Evolutionary conservation across 2,888 invertebrate genomes (phyloP).

Genomic region (Lathronympha strigana): DNA sequence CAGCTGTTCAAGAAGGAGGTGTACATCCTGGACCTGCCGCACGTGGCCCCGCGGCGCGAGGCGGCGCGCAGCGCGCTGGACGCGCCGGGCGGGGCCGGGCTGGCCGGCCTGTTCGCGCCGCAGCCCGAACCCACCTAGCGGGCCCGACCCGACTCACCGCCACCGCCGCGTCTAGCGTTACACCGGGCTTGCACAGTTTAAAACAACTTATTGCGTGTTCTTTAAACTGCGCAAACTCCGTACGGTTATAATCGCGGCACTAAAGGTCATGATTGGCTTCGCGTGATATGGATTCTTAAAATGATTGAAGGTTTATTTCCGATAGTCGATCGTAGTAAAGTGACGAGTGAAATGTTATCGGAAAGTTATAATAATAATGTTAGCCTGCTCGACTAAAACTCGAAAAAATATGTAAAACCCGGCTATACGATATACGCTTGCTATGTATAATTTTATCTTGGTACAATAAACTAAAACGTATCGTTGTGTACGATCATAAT

Average conservation of each 20-base stretch:
- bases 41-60: conserved; percentile 79
- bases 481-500: too few relatives aligned
- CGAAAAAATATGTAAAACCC: too few relatives aligned
- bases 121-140: conserved; percentile 65
- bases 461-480: too few relatives aligned
- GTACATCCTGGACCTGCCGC: conserved; percentile 93
- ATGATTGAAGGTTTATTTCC: neutral
- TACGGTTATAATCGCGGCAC: too few relatives aligned
- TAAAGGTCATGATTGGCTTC: too few relatives aligned
- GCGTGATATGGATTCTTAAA: neutral
- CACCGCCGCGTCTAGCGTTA: too few relatives aligned
- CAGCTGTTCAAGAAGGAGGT: conserved; percentile 95
- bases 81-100: conserved; percentile 64
- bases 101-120: conserved; percentile 65
- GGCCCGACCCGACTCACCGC: conserved; percentile 1
- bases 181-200: too few relatives aligned
- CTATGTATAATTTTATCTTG: too few relatives aligned
- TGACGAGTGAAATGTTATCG: neutral
- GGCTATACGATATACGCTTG: too few relatives aligned
- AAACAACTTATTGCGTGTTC: too few relatives aligned
- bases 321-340: neutral
- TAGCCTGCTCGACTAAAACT: neutral
- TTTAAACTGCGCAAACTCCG: too few relatives aligned
- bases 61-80: conserved; percentile 67
- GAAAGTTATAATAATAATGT: neutral